These are phyloP conservation scores for Aleiodes testaceus DNA, from an alignment of 2,888 invertebrate genomes.

Conservation along the genomic window DNA sequence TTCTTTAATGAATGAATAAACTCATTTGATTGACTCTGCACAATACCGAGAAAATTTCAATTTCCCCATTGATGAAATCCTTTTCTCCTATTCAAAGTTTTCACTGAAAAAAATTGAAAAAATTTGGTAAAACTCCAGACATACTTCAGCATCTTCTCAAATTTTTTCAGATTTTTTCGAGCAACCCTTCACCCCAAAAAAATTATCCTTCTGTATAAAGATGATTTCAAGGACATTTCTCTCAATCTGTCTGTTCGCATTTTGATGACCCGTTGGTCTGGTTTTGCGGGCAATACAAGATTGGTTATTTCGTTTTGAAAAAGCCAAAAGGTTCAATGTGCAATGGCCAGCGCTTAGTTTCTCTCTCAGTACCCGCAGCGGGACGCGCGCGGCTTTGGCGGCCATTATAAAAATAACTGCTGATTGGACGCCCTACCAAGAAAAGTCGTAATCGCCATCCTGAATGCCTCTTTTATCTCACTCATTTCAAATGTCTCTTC, in stretches of 20 bases:
- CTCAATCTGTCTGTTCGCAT: conserved; percentile 6
- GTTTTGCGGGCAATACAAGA: conserved; percentile 22
- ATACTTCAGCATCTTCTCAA: no score
- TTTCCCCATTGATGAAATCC: neutral
- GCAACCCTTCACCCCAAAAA: no score
- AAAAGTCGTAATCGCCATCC: conserved; percentile 73
- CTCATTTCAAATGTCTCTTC: conserved; percentile 31
- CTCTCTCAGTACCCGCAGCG: conserved; percentile 49
- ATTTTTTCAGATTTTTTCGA: no score
- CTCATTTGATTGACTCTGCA: neutral
- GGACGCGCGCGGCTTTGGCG: conserved; percentile 57
- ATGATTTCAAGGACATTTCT: neutral
- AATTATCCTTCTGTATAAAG: neutral
- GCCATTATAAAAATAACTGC: conserved; percentile 73
- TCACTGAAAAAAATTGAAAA: no score
- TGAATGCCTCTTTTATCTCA: conserved; percentile 57
- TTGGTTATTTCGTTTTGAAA: conserved; percentile 13
- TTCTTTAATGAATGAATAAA: conserved; percentile 2
- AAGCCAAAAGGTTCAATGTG: conserved; percentile 22
- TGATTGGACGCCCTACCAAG: conserved; percentile 73
- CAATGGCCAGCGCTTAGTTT: conserved; percentile 11
- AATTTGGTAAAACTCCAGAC: no score
- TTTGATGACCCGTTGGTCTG: conserved; percentile 15
- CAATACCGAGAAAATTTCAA: conserved; percentile 6
- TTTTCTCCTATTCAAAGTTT: neutral